A percentile compares a stretch with the other conserved stretches of the same genome.
phyloP scores from a whole-genome alignment of 2,888 invertebrate species.

The Minunthozetes semirufus region DNA sequence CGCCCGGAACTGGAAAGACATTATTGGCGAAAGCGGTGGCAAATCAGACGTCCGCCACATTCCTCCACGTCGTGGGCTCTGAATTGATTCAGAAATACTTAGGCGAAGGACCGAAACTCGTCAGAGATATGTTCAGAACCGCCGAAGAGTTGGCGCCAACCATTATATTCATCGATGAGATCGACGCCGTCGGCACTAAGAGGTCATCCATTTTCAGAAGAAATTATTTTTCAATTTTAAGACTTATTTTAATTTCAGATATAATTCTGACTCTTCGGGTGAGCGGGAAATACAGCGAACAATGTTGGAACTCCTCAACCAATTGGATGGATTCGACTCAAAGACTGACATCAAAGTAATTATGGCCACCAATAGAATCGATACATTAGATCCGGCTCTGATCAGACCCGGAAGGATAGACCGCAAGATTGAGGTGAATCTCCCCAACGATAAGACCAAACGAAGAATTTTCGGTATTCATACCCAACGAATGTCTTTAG shows the following conservation, averaged over 20 bases:
- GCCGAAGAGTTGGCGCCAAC: constrained; percentile 99
- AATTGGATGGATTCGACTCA: constrained; percentile 99
- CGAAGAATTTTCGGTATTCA: constrained; percentile 96
- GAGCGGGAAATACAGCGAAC: constrained; percentile 98
- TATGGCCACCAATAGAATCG: constrained; percentile 95
- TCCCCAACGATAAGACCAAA: constrained; percentile 83
- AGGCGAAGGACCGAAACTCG: constrained; percentile 99
- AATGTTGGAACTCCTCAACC: constrained; percentile 88
- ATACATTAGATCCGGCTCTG: constrained; percentile 96
- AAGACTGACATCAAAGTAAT: constrained; percentile 99
- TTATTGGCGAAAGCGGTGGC: constrained; percentile 99
- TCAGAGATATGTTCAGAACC: constrained; percentile 94
- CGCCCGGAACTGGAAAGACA: constrained; percentile 98
- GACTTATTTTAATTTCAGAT: too few relatives aligned
- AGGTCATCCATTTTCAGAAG: too few relatives aligned
- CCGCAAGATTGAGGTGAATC: constrained; percentile 96
- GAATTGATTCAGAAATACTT: constrained; percentile 99
- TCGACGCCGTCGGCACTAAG: constrained; percentile 93
- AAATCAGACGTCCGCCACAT: constrained; percentile 96
- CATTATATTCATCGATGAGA: constrained; percentile 99
- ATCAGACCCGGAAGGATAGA: constrained; percentile 91
- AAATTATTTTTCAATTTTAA: too few relatives aligned
- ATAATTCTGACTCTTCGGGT: constrained; percentile 96
- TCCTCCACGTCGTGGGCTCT: constrained; percentile 96
- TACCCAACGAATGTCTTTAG: constrained; percentile 91